Evolutionary conservation across 2,888 invertebrate species (phyloP).

Genomic region (Rutpela maculata): DNA sequence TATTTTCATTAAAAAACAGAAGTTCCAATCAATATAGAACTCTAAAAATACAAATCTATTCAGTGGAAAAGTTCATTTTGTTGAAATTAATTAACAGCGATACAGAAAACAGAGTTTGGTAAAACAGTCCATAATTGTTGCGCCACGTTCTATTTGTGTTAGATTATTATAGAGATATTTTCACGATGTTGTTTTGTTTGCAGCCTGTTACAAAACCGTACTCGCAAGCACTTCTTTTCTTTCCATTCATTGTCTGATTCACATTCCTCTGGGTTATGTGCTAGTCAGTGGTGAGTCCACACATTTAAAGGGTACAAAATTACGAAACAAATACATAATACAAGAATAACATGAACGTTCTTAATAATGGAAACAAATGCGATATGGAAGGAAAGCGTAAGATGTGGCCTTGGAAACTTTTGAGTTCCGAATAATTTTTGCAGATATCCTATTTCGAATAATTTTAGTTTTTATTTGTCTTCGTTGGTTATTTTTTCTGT

Average conservation of each 20-base stretch:
- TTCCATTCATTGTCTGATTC: slow-evolving; percentile 45
- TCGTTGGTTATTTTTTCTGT: too few relatives aligned
- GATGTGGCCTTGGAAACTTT: too few relatives aligned
- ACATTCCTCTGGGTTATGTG: slow-evolving; percentile 43
- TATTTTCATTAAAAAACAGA: too few relatives aligned
- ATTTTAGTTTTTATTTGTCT: too few relatives aligned
- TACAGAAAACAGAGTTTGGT: neutral
- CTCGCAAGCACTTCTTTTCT: slow-evolving; percentile 48
- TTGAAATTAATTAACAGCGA: neutral
- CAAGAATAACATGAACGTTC: too few relatives aligned
- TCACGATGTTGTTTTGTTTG: slow-evolving; percentile 19
- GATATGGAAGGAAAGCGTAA: too few relatives aligned
- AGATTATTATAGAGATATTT: slow-evolving; percentile 39
- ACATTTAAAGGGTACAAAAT: neutral
- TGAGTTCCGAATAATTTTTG: too few relatives aligned
- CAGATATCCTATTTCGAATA: too few relatives aligned
- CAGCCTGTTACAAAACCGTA: slow-evolving; percentile 24
- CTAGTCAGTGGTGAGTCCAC: slow-evolving; percentile 35
- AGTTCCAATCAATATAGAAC: too few relatives aligned
- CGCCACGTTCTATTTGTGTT: slow-evolving; percentile 23
- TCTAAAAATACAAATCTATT: neutral
- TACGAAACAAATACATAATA: neutral
- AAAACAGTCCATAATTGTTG: slow-evolving; percentile 24
- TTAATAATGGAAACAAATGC: too few relatives aligned
- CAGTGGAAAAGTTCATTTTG: neutral